Evolutionary conservation across 2,888 invertebrate species (phyloP).

Genomic region (Meiosimyza decipiens): DNA sequence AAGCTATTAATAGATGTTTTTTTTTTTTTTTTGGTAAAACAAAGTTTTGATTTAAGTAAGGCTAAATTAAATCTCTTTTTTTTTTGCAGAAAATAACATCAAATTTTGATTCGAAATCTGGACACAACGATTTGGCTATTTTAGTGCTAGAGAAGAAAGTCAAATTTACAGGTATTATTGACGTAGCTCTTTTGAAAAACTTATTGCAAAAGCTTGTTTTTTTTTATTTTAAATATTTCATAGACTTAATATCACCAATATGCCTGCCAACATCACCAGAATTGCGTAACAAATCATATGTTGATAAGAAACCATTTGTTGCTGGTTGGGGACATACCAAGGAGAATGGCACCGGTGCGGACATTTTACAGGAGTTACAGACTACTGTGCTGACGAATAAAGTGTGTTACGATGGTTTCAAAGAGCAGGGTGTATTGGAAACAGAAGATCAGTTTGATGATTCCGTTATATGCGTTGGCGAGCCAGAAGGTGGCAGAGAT

Average conservation of each 20-base stretch:
- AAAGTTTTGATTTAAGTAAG: too few relatives aligned
- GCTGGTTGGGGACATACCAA: conserved; percentile 71
- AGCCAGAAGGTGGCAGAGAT: conserved; percentile 54
- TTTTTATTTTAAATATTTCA: conserved; percentile 49
- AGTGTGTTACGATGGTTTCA: conserved; percentile 68
- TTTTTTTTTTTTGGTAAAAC: too few relatives aligned
- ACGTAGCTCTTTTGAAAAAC: conserved; percentile 4
- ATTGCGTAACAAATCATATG: conserved; percentile 70
- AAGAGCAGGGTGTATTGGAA: conserved; percentile 43
- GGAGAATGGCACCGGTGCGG: conserved; percentile 72
- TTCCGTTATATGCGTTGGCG: conserved; percentile 57
- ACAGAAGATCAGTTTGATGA: conserved; percentile 54
- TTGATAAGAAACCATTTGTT: conserved; percentile 73
- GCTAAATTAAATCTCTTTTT: neutral
- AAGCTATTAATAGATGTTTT: too few relatives aligned
- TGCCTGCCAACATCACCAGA: conserved; percentile 76
- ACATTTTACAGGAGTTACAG: conserved; percentile 74
- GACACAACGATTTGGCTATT: conserved; percentile 82
- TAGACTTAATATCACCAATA: conserved; percentile 77
- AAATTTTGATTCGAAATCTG: conserved; percentile 59
- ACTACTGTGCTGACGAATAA: conserved; percentile 75
- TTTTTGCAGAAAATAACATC: conserved; percentile 45
- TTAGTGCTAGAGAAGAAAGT: conserved; percentile 72
- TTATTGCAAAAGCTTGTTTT: conserved; percentile 18
- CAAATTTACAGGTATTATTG: conserved; percentile 67